These are phyloP conservation scores for Hydrocynus forskahlii DNA, from an alignment of 2,797 vertebrate species.

Conservation along the genomic window DNA sequence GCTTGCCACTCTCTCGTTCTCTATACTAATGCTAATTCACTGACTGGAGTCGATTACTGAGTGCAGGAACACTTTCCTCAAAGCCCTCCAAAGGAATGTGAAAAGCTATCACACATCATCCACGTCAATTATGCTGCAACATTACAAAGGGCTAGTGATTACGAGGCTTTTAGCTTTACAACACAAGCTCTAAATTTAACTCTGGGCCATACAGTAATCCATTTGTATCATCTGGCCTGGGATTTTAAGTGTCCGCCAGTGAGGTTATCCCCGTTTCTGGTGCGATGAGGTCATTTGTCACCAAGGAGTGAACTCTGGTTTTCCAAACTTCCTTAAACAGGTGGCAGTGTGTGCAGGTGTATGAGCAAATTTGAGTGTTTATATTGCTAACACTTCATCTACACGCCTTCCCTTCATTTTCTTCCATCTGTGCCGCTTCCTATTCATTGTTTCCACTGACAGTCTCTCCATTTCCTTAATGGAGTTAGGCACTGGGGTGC, in stretches of 20 bases:
- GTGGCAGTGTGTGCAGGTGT: background rate
- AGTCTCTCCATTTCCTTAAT: slow-evolving; percentile 14
- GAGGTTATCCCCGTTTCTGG: background rate
- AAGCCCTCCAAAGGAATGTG: slow-evolving; percentile 27
- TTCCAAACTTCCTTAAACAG: background rate
- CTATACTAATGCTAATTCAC: slow-evolving; percentile 41
- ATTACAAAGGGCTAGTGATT: slow-evolving; percentile 31
- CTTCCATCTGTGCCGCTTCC: slow-evolving; percentile 35
- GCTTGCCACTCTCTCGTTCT: slow-evolving; percentile 27
- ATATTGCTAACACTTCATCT: slow-evolving; percentile 6
- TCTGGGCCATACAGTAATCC: slow-evolving; percentile 18
- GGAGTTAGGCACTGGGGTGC: slow-evolving; percentile 2
- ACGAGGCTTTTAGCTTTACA: slow-evolving; percentile 34
- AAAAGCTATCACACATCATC: slow-evolving; percentile 40
- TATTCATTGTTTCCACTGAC: slow-evolving; percentile 18
- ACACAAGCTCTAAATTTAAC: slow-evolving; percentile 22
- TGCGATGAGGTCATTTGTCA: slow-evolving; percentile 21
- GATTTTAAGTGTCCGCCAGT: slow-evolving; percentile 15
- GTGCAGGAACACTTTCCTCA: slow-evolving; percentile 8
- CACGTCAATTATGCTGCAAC: slow-evolving; percentile 28
- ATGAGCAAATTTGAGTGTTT: background rate
- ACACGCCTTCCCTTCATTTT: slow-evolving; percentile 16
- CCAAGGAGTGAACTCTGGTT: slow-evolving; percentile 7
- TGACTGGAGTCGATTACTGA: slow-evolving; percentile 36
- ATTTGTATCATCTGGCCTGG: slow-evolving; percentile 3